These are phyloP conservation scores for Pectinophora gossypiella DNA, from an alignment of 1,140 invertebrate genomes.

Conservation along the genomic window DNA sequence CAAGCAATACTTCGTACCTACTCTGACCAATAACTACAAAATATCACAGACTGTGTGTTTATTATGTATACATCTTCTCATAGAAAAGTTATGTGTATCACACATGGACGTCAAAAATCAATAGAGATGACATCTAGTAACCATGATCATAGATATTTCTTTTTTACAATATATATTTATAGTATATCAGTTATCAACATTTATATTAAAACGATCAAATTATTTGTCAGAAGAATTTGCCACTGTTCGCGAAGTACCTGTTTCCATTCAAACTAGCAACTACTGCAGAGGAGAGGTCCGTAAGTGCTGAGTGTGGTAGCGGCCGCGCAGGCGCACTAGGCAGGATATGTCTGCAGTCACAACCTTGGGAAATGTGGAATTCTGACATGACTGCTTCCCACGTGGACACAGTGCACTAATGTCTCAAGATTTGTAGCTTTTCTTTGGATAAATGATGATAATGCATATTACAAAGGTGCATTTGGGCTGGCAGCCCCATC, in stretches of 20 bases:
- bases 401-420: too few relatives aligned
- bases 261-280: too few relatives aligned
- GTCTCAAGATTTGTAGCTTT: too few relatives aligned
- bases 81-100: constrained; percentile 73
- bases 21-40: constrained; percentile 73
- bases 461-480: background rate
- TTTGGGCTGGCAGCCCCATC: background rate
- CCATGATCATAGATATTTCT: constrained; percentile 54
- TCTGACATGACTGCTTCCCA: constrained; percentile 36
- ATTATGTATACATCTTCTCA: constrained; percentile 74
- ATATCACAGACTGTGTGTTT: constrained; percentile 75
- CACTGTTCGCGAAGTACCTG: constrained; percentile 38
- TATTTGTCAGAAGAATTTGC: constrained; percentile 60
- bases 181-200: constrained; percentile 48
- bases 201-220: constrained; percentile 52
- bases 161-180: constrained; percentile 50
- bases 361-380: constrained; percentile 44
- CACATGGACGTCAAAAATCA: constrained; percentile 71
- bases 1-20: constrained; percentile 72
- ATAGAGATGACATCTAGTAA: constrained; percentile 67
- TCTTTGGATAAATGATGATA: too few relatives aligned
- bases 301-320: constrained; percentile 7
- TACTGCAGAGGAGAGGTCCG: background rate
- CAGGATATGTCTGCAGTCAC: constrained; percentile 66
- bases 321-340: constrained; percentile 14